Percentiles rank a stretch among this genome's conserved stretches.
phyloP scores from a whole-genome alignment of 1,140 invertebrate genomes.

The Drosophila varians region DNA sequence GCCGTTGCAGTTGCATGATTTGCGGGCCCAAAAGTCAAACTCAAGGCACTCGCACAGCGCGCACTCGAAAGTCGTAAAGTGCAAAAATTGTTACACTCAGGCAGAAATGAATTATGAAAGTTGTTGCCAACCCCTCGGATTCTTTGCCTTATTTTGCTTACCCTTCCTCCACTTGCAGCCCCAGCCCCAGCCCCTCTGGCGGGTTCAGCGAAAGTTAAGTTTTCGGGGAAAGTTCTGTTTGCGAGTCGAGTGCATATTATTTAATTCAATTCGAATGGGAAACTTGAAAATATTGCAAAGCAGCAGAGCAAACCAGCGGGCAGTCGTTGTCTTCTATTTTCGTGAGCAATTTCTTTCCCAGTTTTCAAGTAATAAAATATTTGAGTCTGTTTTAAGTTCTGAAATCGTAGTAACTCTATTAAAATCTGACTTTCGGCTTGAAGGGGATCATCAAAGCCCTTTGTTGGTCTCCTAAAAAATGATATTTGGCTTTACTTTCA shows the following conservation, averaged over 20 bases:
- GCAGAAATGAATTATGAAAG: conserved; percentile 81
- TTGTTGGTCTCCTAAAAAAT: no score
- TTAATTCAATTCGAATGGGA: conserved; percentile 70
- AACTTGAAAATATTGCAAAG: conserved; percentile 55
- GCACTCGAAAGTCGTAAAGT: conserved; percentile 79
- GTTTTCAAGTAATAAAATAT: conserved; percentile 13
- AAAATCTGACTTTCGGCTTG: background rate
- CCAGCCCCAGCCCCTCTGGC: conserved; percentile 13
- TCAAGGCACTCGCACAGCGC: conserved; percentile 56
- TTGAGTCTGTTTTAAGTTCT: conserved; percentile 20
- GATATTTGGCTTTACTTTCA: background rate
- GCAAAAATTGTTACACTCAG: conserved; percentile 81
- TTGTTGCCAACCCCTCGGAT: conserved; percentile 50
- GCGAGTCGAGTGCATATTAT: conserved; percentile 61
- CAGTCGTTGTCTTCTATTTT: conserved; percentile 42
- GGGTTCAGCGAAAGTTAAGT: conserved; percentile 45
- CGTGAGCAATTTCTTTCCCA: conserved; percentile 22
- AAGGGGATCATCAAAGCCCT: no score
- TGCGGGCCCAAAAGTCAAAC: conserved; percentile 55
- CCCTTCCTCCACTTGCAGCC: conserved; percentile 3
- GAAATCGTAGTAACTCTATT: conserved; percentile 1
- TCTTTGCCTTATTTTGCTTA: conserved; percentile 54
- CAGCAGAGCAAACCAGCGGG: conserved; percentile 20
- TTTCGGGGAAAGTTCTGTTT: conserved; percentile 55
- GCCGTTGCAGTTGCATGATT: conserved; percentile 64